Percentiles rank a stretch among this genome's conserved stretches.
phyloP scores from a whole-genome alignment of 1,140 invertebrate species.

The Steinernema khuongi region DNA sequence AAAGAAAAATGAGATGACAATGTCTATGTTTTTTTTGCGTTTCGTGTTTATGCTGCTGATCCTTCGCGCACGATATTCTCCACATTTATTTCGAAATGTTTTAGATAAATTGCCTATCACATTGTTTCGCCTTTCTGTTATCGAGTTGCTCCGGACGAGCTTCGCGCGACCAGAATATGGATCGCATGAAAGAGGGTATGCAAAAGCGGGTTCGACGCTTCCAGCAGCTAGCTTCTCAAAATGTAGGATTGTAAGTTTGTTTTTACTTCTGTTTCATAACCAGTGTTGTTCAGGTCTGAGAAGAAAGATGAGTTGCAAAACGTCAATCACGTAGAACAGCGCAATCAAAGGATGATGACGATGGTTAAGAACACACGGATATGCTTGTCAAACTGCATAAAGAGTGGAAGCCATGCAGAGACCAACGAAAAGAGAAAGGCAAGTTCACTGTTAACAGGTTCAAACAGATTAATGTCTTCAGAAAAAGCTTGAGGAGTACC shows the following conservation, averaged over 20 bases:
- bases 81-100: not conserved
- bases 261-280: not conserved
- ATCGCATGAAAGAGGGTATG: constrained; percentile 21
- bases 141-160: not conserved
- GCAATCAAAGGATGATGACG: constrained; percentile 12
- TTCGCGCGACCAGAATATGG: not conserved
- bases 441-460: not conserved
- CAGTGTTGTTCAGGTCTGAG: not conserved
- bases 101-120: not conserved
- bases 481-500: constrained; percentile 11
- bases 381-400: not conserved
- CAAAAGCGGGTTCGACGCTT: constrained; percentile 22
- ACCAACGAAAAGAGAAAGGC: constrained; percentile 15
- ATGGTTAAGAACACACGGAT: constrained; percentile 15
- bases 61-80: not conserved
- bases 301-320: constrained; percentile 16
- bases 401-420: not conserved
- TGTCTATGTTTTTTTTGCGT: not conserved
- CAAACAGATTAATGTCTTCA: not conserved
- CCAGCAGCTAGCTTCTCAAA: constrained; percentile 20
- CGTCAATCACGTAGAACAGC: constrained; percentile 12
- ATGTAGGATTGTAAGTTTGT: constrained; percentile 17
- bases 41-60: not conserved
- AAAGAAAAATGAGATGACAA: not conserved
- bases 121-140: not conserved